phyloP scores from a whole-genome alignment of 1,140 invertebrate species.

The Cyclina sinensis region DNA sequence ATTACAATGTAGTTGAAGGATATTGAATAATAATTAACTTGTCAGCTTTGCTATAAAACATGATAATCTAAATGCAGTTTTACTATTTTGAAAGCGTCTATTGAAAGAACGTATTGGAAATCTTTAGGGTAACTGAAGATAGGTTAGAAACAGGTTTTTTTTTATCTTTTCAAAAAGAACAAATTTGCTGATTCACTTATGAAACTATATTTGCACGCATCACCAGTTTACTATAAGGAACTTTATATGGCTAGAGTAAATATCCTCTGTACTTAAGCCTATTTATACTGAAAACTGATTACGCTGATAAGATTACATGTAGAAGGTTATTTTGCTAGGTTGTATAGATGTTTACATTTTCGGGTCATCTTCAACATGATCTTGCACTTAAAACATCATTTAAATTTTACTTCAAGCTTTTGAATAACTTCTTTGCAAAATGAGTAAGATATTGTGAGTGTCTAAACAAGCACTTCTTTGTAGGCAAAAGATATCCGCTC shows the following conservation, averaged over 20 bases:
- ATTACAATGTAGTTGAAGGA: background rate
- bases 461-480: background rate
- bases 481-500: too few species aligned
- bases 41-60: background rate
- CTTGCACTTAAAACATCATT: background rate
- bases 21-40: conserved; percentile 41
- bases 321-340: background rate
- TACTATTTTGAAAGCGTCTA: background rate
- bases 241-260: background rate
- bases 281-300: background rate
- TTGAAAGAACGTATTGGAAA: conserved; percentile 13
- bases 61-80: background rate
- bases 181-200: conserved; percentile 43
- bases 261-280: background rate
- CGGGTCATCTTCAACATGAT: conserved; percentile 4
- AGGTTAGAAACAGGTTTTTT: background rate
- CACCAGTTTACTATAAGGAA: conserved; percentile 32
- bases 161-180: background rate
- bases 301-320: conserved; percentile 10
- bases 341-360: conserved; percentile 28
- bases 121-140: background rate
- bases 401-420: conserved; percentile 16
- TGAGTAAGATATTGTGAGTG: background rate
- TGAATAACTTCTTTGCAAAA: background rate
- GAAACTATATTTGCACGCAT: conserved; percentile 18